Evolutionary conservation across 2,888 invertebrate species (phyloP).

Genomic region (Phragmatobia fuliginosa): DNA sequence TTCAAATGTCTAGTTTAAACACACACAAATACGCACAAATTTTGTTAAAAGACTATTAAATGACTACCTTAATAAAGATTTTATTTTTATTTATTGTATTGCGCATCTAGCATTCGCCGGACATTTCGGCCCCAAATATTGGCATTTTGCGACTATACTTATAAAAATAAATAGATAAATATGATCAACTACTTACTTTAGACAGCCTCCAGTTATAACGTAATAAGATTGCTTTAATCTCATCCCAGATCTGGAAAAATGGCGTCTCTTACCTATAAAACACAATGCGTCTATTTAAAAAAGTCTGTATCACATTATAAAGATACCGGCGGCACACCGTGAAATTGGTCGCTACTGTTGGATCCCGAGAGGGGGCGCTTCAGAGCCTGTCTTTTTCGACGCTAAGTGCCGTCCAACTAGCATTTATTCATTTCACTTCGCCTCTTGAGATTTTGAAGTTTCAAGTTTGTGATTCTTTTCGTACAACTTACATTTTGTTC

Average conservation of each 20-base stretch:
- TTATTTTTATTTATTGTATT: no score
- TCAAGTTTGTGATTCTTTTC: constrained; percentile 46
- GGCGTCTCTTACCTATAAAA: constrained; percentile 34
- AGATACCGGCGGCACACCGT: constrained; percentile 53
- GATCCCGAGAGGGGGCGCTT: constrained; percentile 43
- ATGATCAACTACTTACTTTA: neutral
- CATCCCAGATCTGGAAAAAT: neutral
- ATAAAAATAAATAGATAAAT: no score
- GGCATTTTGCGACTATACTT: no score
- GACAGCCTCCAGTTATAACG: neutral
- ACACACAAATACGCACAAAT: no score
- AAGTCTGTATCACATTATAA: constrained; percentile 45
- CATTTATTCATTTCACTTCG: constrained; percentile 56
- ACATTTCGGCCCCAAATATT: no score
- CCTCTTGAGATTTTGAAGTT: constrained; percentile 44
- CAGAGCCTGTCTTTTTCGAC: constrained; percentile 49
- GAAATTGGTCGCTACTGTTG: constrained; percentile 53
- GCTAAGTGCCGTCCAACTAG: constrained; percentile 49
- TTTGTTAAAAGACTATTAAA: no score
- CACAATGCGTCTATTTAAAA: constrained; percentile 33
- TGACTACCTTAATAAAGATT: no score
- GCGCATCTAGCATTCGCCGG: no score
- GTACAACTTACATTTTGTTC: constrained; percentile 22
- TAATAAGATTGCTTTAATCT: constrained; percentile 8
- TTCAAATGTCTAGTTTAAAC: no score